phyloP scores from a whole-genome alignment of 2,888 invertebrate species.

The Spialia ferax region DNA sequence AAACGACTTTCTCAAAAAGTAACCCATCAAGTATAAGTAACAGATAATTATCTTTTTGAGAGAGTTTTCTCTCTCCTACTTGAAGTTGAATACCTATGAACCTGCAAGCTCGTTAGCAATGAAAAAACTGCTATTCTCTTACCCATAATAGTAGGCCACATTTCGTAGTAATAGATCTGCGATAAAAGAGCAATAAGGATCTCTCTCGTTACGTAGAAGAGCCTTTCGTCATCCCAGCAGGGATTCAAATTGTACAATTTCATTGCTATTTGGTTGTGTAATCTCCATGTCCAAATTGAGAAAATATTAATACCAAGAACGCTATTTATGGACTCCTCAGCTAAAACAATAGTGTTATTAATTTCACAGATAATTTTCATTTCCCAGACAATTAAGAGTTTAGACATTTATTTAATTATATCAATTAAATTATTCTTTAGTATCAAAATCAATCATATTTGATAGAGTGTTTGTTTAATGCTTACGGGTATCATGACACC shows the following conservation, averaged over 20 bases:
- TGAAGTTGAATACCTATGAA: too few relatives aligned
- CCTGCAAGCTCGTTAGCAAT: too few relatives aligned
- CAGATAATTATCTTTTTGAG: too few relatives aligned
- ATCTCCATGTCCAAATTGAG: conserved; percentile 59
- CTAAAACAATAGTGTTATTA: conserved; percentile 47
- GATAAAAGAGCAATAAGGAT: conserved; percentile 58
- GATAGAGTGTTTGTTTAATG: neutral
- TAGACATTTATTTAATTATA: too few relatives aligned
- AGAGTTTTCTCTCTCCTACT: too few relatives aligned
- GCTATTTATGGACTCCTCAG: conserved; percentile 56
- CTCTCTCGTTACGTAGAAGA: conserved; percentile 60
- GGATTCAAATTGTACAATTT: conserved; percentile 56
- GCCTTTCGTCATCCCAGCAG: conserved; percentile 61
- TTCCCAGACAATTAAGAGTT: too few relatives aligned
- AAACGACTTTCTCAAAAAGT: too few relatives aligned
- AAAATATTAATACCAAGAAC: conserved; percentile 56
- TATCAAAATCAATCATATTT: too few relatives aligned
- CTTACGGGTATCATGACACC: conserved; percentile 62
- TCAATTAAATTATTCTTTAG: too few relatives aligned
- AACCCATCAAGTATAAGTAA: too few relatives aligned
- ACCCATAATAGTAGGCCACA: conserved; percentile 60
- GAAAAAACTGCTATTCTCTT: conserved; percentile 26
- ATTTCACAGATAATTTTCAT: too few relatives aligned
- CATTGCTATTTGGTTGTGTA: conserved; percentile 59
- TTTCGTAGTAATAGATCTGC: conserved; percentile 61